phyloP scores from a whole-genome alignment of 2,888 invertebrate genomes.

The Odontocerum albicorne region DNA sequence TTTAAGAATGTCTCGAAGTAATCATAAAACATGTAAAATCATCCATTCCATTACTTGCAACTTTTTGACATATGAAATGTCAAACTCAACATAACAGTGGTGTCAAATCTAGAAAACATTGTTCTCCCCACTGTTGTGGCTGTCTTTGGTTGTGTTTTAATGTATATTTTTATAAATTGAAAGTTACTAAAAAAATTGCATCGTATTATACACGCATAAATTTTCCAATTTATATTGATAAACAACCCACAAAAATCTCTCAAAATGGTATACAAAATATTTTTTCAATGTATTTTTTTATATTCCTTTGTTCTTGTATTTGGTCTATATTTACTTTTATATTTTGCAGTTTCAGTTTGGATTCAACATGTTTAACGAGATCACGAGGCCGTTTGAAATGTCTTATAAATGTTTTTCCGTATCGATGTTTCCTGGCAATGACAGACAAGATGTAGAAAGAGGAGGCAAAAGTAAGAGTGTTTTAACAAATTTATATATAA shows the following conservation, averaged over 20 bases:
- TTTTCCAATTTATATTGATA: too few species aligned
- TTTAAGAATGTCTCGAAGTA: too few species aligned
- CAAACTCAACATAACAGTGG: neutral
- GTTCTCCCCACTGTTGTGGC: too few species aligned
- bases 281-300: too few species aligned
- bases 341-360: conserved; percentile 73
- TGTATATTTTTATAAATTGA: too few species aligned
- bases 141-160: too few species aligned
- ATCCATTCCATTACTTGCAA: conserved; percentile 19
- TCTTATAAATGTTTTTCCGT: conserved; percentile 92
- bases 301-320: conserved; percentile 7
- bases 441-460: conserved; percentile 90
- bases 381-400: conserved; percentile 77
- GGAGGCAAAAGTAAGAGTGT: conserved; percentile 95
- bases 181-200: too few species aligned
- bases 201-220: too few species aligned
- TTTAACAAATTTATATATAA: too few species aligned
- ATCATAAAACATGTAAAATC: too few species aligned
- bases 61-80: conserved; percentile 7
- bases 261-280: conserved; percentile 15
- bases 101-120: too few species aligned
- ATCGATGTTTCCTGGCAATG: conserved; percentile 92
- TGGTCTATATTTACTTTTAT: conserved; percentile 13
- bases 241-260: neutral
- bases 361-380: conserved; percentile 87